Conservation (phyloP, 2,113 vertebrate species). For the Synchiropus splendidus region DNA sequence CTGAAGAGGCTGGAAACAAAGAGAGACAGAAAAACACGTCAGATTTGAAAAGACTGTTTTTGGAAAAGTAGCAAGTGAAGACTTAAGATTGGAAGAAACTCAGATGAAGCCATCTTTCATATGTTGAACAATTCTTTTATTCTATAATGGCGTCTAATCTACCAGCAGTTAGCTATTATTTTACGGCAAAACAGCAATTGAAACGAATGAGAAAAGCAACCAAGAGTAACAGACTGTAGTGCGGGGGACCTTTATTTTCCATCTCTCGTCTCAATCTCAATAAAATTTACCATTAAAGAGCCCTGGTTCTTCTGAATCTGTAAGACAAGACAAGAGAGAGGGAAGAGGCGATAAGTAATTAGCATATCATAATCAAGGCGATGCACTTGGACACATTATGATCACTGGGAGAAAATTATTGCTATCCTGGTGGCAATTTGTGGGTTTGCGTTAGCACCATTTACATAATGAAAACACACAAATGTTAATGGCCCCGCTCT, state of each 20-base stretch:
- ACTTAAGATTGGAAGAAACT: slow-evolving; percentile 73
- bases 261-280: slow-evolving; percentile 67
- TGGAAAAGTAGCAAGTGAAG: slow-evolving; percentile 64
- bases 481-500: slow-evolving; percentile 98
- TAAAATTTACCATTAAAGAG: slow-evolving; percentile 99
- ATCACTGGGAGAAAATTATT: slow-evolving; percentile 99
- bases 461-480: slow-evolving; percentile 99
- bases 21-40: slow-evolving; percentile 59
- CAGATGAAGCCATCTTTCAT: slow-evolving; percentile 76
- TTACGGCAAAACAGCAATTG: slow-evolving; percentile 84
- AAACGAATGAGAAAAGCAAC: slow-evolving; percentile 84
- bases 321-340: slow-evolving; percentile 54
- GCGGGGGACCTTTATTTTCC: slow-evolving; percentile 48
- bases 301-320: slow-evolving; percentile 99
- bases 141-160: slow-evolving; percentile 92
- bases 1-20: slow-evolving; percentile 91
- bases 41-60: slow-evolving; percentile 73
- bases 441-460: slow-evolving; percentile 98
- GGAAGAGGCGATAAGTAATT: slow-evolving; percentile 95
- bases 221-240: slow-evolving; percentile 82
- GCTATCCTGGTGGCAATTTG: slow-evolving; percentile 98
- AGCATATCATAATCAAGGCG: slow-evolving; percentile 99
- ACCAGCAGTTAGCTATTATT: slow-evolving; percentile 85
- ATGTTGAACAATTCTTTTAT: slow-evolving; percentile 86
- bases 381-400: slow-evolving; percentile 99